phyloP scores from a whole-genome alignment of 2,113 vertebrate species.

The Paramisgurnus dabryanus region DNA sequence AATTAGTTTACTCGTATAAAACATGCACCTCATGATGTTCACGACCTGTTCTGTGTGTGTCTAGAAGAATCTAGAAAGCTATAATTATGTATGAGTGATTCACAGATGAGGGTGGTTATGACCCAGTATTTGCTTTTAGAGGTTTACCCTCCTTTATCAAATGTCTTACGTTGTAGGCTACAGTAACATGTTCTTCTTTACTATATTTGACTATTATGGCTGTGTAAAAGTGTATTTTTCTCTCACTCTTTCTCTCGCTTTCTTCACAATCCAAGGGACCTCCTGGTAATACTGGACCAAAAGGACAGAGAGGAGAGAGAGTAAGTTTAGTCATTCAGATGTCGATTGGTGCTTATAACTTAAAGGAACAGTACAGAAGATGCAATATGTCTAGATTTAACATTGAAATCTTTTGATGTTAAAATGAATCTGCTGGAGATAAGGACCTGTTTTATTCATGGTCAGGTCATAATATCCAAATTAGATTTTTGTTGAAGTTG shows the following conservation, averaged over 20 bases:
- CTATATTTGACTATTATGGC: neutral
- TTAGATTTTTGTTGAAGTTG: too few relatives aligned
- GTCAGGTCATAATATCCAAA: too few relatives aligned
- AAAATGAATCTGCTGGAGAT: too few relatives aligned
- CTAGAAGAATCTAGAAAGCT: slow-evolving; percentile 18
- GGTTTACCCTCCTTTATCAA: neutral
- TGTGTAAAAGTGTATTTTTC: neutral
- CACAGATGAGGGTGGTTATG: neutral
- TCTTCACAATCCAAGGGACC: slow-evolving; percentile 70
- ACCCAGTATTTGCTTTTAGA: too few relatives aligned
- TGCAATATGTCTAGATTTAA: too few relatives aligned
- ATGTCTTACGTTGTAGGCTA: neutral
- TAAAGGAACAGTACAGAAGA: too few relatives aligned
- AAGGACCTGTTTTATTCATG: too few relatives aligned
- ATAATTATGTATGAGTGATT: slow-evolving; percentile 25
- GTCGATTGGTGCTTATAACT: neutral
- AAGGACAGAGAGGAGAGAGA: slow-evolving; percentile 86
- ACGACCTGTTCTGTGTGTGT: neutral
- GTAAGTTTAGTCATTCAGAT: slow-evolving; percentile 69
- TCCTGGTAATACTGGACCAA: slow-evolving; percentile 76
- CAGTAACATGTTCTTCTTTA: neutral
- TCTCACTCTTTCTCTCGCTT: slow-evolving; percentile 1
- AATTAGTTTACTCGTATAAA: neutral
- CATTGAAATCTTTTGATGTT: too few relatives aligned
- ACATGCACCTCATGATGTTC: neutral